Evolutionary conservation across 2,797 vertebrate species (phyloP).

Genomic region (Semaprochilodus insignis): DNA sequence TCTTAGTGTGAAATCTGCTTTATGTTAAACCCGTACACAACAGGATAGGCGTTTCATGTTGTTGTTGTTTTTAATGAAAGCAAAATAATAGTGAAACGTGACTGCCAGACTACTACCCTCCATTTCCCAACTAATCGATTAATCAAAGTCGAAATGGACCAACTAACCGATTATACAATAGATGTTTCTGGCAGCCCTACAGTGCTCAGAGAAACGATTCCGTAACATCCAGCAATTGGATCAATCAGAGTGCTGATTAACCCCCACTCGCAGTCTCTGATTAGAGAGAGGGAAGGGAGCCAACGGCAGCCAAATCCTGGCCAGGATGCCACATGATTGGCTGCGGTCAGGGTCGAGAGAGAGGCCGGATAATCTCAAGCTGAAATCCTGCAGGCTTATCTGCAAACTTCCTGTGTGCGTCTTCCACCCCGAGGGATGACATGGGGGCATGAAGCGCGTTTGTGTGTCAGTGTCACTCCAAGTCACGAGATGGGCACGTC

Average conservation of each 20-base stretch:
- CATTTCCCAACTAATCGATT: too few species aligned
- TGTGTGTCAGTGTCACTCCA: conserved; percentile 19
- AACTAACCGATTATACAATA: too few species aligned
- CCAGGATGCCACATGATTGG: conserved; percentile 44
- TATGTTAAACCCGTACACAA: too few species aligned
- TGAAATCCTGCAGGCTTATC: conserved; percentile 79
- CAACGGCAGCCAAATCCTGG: conserved; percentile 1
- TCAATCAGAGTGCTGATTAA: background rate
- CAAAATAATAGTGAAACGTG: too few species aligned
- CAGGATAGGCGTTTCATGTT: too few species aligned
- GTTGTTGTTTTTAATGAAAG: too few species aligned
- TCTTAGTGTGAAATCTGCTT: too few species aligned
- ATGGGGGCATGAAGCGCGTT: conserved; percentile 27
- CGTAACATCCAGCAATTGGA: background rate
- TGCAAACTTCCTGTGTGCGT: conserved; percentile 72
- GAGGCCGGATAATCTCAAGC: conserved; percentile 78
- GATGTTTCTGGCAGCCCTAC: too few species aligned
- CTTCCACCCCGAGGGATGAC: conserved; percentile 68
- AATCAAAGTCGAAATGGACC: too few species aligned
- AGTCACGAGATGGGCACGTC: conserved; percentile 10
- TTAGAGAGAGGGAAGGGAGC: conserved; percentile 26
- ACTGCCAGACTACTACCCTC: too few species aligned
- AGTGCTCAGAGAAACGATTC: background rate
- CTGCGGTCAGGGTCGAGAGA: conserved; percentile 24
- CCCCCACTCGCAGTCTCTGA: conserved; percentile 34